phyloP scores from a whole-genome alignment of 2,113 vertebrate genomes.

The Gallinago undulata region DNA sequence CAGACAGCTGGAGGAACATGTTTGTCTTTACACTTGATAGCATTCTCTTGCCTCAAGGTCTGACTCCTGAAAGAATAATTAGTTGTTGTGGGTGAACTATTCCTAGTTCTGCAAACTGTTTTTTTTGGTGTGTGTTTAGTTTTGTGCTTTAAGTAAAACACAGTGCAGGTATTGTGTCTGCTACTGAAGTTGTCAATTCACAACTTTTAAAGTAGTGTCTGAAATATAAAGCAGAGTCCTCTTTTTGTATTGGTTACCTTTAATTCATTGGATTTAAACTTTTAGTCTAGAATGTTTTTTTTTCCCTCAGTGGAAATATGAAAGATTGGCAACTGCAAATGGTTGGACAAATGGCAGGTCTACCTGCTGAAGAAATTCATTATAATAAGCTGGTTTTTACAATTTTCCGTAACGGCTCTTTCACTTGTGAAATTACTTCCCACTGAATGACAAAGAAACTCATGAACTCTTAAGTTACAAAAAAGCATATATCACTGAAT shows the following conservation, averaged over 20 bases:
- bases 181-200: background rate
- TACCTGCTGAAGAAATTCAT: background rate
- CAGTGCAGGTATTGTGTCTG: background rate
- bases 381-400: background rate
- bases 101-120: constrained; percentile 54
- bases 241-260: background rate
- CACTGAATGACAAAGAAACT: background rate
- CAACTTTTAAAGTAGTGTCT: background rate
- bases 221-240: background rate
- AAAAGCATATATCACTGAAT: background rate
- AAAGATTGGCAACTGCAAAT: background rate
- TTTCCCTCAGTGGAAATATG: background rate
- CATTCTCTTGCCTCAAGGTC: constrained; percentile 49
- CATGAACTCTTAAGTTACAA: background rate
- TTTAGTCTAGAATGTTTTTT: background rate
- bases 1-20: constrained; percentile 70
- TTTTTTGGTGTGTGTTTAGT: constrained; percentile 33
- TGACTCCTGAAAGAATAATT: constrained; percentile 64
- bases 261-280: background rate
- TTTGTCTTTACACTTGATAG: constrained; percentile 66
- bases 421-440: background rate
- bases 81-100: constrained; percentile 57
- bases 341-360: background rate
- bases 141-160: background rate
- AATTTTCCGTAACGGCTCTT: background rate